Conservation (phyloP, 2,113 vertebrate species). For the Bothrops jararaca region DNA sequence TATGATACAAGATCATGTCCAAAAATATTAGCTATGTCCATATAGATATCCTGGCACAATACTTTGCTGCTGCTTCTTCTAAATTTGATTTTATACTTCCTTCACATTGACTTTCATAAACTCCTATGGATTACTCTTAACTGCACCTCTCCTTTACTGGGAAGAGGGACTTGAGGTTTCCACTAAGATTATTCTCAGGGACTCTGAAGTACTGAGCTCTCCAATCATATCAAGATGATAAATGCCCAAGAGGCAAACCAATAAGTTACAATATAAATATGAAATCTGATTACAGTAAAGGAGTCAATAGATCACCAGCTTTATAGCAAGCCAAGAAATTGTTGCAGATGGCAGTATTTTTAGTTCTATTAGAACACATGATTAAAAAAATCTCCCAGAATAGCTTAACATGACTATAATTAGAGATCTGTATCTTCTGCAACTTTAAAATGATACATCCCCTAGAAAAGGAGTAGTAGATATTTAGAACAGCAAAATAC, state of each 20-base stretch:
- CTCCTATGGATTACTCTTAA: not conserved
- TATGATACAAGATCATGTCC: not conserved
- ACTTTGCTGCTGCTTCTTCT: not conserved
- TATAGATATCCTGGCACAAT: not conserved
- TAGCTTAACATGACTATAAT: not conserved
- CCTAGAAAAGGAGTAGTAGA: not conserved
- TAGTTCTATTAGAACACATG: not conserved
- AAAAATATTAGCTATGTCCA: not conserved
- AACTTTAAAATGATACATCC: not conserved
- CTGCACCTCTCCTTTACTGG: not conserved
- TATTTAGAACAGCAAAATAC: not conserved
- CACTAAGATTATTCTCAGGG: not conserved
- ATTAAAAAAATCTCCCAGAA: not conserved
- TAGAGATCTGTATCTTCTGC: not conserved
- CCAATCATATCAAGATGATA: not conserved
- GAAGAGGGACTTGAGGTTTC: not conserved
- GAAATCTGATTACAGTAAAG: not conserved
- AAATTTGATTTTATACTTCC: not conserved
- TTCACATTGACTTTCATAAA: not conserved
- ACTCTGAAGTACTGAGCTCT: not conserved
- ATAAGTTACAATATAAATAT: not conserved
- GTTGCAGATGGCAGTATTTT: not conserved
- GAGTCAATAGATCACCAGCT: not conserved
- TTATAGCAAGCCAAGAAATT: not conserved
- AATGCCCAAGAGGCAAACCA: not conserved